Conservation (phyloP, 2,113 vertebrate species). For the Alosa alosa region DNA sequence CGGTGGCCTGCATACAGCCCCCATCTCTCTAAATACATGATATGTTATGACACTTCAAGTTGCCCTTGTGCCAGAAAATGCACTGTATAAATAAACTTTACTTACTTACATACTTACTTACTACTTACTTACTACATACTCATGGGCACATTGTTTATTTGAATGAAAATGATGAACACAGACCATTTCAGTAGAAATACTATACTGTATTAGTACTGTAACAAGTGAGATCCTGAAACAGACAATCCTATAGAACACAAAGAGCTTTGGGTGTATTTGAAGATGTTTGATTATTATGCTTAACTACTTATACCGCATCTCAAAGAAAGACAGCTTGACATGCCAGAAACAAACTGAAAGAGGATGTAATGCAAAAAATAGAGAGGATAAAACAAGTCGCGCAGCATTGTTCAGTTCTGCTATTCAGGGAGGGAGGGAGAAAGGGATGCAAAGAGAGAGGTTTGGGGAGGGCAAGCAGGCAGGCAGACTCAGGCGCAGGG, state of each 20-base stretch:
- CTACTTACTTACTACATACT: no score
- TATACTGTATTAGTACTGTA: not conserved
- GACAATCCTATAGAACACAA: not conserved
- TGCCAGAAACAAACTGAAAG: not conserved
- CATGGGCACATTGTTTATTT: not conserved
- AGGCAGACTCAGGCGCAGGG: not conserved
- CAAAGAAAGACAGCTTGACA: not conserved
- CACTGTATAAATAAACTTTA: no score
- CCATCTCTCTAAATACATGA: no score
- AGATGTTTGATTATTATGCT: not conserved
- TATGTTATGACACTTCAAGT: no score
- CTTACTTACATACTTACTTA: not conserved
- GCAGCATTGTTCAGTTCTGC: conserved; percentile 4
- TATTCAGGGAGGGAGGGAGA: conserved; percentile 28
- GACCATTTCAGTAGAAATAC: not conserved
- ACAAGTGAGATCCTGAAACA: not conserved
- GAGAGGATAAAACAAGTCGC: not conserved
- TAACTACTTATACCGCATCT: not conserved
- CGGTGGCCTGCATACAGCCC: not conserved
- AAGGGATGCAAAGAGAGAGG: not conserved
- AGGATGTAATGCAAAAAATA: not conserved
- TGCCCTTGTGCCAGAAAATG: no score
- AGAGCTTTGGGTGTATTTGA: not conserved
- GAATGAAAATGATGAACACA: not conserved
- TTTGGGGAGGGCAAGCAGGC: not conserved